Conservation (phyloP, 2,113 vertebrate species). For the Bagarius yarrelli region DNA sequence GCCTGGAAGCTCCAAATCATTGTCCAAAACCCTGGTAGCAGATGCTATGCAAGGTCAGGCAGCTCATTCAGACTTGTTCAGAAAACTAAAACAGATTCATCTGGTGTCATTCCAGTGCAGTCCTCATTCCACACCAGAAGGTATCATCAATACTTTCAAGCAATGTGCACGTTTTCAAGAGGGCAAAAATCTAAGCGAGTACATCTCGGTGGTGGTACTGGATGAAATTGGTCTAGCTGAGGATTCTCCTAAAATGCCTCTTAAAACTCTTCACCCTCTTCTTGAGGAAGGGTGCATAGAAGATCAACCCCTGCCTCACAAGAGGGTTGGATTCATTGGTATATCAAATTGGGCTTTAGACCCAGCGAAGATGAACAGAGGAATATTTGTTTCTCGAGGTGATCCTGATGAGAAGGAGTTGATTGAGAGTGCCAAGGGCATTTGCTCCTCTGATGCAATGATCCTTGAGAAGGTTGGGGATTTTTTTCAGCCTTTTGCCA, state of each 20-base stretch:
- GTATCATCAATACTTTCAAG: constrained; percentile 91
- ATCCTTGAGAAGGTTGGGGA: constrained; percentile 75
- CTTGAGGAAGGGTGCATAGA: constrained; percentile 95
- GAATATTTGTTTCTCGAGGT: constrained; percentile 91
- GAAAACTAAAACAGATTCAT: constrained; percentile 86
- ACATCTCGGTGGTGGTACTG: constrained; percentile 91
- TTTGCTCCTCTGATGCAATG: constrained; percentile 82
- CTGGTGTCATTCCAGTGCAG: constrained; percentile 97
- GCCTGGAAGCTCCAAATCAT: constrained; percentile 95
- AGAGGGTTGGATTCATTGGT: constrained; percentile 92
- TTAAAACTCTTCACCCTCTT: constrained; percentile 92
- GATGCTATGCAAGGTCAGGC: constrained; percentile 95
- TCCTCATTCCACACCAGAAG: constrained; percentile 93
- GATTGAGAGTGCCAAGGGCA: constrained; percentile 83
- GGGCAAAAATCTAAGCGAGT: constrained; percentile 86
- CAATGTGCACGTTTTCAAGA: constrained; percentile 96
- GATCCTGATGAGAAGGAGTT: constrained; percentile 82
- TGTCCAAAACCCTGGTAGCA: constrained; percentile 92
- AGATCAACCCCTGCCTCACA: constrained; percentile 84
- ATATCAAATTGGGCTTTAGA: constrained; percentile 98
- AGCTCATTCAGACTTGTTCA: constrained; percentile 83
- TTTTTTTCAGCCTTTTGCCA: constrained; percentile 81
- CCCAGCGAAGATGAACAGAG: constrained; percentile 97
- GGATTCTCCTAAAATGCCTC: constrained; percentile 93
- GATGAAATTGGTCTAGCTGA: constrained; percentile 97